Evolutionary conservation across 2,797 vertebrate species (phyloP), one percentile per base, ranked within the genome.

Genomic region (Falco naumanni): DNA sequence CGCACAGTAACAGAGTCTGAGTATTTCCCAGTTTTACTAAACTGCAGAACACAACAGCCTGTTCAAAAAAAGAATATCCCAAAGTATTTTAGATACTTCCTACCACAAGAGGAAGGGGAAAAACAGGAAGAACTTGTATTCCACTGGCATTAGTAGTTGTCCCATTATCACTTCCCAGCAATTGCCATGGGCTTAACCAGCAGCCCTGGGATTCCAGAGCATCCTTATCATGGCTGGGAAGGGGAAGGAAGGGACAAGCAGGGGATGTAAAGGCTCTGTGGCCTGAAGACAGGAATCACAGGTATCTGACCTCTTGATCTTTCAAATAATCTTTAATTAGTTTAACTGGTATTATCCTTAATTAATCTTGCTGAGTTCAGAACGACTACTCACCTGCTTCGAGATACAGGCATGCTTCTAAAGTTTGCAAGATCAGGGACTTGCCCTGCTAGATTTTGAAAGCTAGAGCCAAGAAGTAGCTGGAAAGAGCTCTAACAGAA

Each of bases 111-210:
- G 25, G 87, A 94, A 95, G 39, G 43, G 72, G 74, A 76, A 28
- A 84, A 93, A 86, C 89, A 84, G 91, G 93, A 94, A 91, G 66
- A 96, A 90, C 76, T 69, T 72, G 66, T 95, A 87, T 90, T 95
- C 79, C 85, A 78, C 85, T 63, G 51, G 57, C 63, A 72, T 93
- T 95, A 88, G 63, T 84, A 3, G 61, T 84, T 1, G 19, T 65
- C 51, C 76, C 78, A 54, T 74, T 87, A 79, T 34, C 59, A 63
- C 72, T 83, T 59, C 79, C 57, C 50, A 88, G 72, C 83, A 94
- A 84, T 82, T 91, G 76, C 51, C 63, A 41, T 14, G n/a, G 83
- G 50, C 26, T 47, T 78, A 33, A 54, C 37, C 18, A 59, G 71
- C 60, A 92, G 68, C 85, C 84, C 72, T 85, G 65, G 71, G 53